Evolutionary conservation across 1,140 invertebrate species (phyloP).

Genomic region (Lasaia peninsularis): DNA sequence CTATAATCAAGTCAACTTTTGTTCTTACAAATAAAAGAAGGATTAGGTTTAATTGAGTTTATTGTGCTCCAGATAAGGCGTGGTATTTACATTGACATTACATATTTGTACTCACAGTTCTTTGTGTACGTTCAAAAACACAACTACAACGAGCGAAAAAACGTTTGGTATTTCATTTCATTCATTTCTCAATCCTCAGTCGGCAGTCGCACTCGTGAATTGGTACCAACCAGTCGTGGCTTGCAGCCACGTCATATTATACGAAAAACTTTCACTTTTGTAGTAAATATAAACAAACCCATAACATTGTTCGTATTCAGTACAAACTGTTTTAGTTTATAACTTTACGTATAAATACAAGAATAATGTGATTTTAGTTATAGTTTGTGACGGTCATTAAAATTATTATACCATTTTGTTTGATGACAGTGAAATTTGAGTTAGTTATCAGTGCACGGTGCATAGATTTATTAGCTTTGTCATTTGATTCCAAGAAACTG

Average conservation of each 20-base stretch:
- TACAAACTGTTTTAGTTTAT: not conserved
- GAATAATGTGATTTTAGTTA: not conserved
- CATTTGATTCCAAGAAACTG: not conserved
- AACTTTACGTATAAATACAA: not conserved
- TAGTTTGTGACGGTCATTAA: slow-evolving; percentile 9
- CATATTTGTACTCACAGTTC: slow-evolving; percentile 9
- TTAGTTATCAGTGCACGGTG: slow-evolving; percentile 2
- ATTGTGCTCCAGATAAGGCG: slow-evolving; percentile 29
- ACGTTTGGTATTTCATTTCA: not conserved
- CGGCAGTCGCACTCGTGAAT: slow-evolving; percentile 21
- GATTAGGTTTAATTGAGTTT: slow-evolving; percentile 29
- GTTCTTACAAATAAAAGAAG: not conserved
- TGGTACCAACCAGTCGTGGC: slow-evolving; percentile 16
- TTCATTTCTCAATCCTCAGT: not conserved
- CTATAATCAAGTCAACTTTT: not conserved
- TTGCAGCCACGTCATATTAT: not conserved
- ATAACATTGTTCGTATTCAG: not conserved
- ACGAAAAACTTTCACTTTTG: slow-evolving; percentile 30
- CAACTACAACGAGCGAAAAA: not conserved
- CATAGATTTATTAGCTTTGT: slow-evolving; percentile 10
- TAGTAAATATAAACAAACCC: slow-evolving; percentile 27
- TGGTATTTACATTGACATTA: slow-evolving; percentile 21
- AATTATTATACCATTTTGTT: slow-evolving; percentile 17
- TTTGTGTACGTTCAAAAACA: slow-evolving; percentile 17
- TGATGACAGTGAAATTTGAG: slow-evolving; percentile 16